phyloP scores from a whole-genome alignment of 1,140 invertebrate species.

The Drosophila eugracilis region DNA sequence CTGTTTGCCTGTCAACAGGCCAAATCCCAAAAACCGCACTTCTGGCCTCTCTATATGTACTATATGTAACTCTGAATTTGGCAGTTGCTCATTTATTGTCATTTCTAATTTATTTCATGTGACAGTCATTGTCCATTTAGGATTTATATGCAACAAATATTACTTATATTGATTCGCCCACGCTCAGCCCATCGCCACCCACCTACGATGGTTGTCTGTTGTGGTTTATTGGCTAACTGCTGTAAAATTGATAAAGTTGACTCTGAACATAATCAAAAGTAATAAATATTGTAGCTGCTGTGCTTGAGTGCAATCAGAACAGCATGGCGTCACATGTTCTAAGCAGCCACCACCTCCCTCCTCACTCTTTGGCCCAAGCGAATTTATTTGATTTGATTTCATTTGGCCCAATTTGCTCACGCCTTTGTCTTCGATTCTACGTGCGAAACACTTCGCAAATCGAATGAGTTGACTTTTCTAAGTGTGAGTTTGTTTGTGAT shows the following conservation, averaged over 20 bases:
- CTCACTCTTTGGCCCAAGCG: slow-evolving; percentile 19
- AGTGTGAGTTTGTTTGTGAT: slow-evolving; percentile 20
- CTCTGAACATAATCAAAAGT: slow-evolving; percentile 83
- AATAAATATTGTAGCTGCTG: slow-evolving; percentile 82
- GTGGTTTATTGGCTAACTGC: slow-evolving; percentile 80
- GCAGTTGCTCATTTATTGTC: slow-evolving; percentile 81
- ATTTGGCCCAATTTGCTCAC: slow-evolving; percentile 61
- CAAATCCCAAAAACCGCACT: slow-evolving; percentile 21
- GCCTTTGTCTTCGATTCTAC: slow-evolving; percentile 45
- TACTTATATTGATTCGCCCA: slow-evolving; percentile 16
- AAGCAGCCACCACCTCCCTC: neutral
- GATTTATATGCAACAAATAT: slow-evolving; percentile 76
- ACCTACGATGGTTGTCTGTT: slow-evolving; percentile 55
- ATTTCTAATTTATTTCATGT: slow-evolving; percentile 80
- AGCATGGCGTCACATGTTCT: slow-evolving; percentile 68
- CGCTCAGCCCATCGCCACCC: no score
- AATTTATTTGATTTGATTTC: slow-evolving; percentile 73
- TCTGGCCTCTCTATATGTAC: neutral
- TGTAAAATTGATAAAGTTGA: slow-evolving; percentile 84
- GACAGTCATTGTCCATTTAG: slow-evolving; percentile 82
- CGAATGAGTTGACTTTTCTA: slow-evolving; percentile 35
- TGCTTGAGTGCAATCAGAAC: slow-evolving; percentile 77
- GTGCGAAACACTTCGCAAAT: slow-evolving; percentile 65
- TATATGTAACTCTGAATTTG: slow-evolving; percentile 36
- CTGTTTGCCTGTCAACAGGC: slow-evolving; percentile 66